Conservation (phyloP, 1,140 invertebrate genomes). For the Drosophila pruinosa region DNA sequence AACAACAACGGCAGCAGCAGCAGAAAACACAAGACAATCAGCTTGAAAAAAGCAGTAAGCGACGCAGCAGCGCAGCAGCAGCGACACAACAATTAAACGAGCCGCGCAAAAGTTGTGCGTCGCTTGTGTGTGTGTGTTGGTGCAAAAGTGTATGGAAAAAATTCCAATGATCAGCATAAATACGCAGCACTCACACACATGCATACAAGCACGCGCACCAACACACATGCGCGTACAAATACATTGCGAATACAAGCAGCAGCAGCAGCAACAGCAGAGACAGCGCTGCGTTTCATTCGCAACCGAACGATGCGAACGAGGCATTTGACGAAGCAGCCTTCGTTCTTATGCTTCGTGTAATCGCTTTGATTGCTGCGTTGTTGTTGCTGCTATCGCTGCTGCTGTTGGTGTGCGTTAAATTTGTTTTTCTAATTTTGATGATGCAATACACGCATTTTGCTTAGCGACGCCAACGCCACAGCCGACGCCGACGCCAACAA, state of each 20-base stretch:
- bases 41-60: constrained; percentile 42
- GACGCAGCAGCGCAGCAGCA: constrained; percentile 41
- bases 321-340: constrained; percentile 23
- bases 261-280: constrained; percentile 10
- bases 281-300: constrained; percentile 46
- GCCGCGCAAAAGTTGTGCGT: constrained; percentile 15
- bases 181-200: constrained; percentile 60
- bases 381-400: background rate
- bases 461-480: constrained; percentile 28
- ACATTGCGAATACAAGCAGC: constrained; percentile 28
- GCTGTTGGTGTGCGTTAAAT: constrained; percentile 41
- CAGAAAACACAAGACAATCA: constrained; percentile 13
- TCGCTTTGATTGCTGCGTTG: constrained; percentile 13
- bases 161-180: constrained; percentile 78
- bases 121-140: constrained; percentile 34
- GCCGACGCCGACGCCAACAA: background rate
- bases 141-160: constrained; percentile 67
- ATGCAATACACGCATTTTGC: constrained; percentile 76
- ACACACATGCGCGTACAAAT: constrained; percentile 13
- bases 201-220: constrained; percentile 19
- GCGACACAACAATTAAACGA: constrained; percentile 52
- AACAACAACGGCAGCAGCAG: constrained; percentile 37
- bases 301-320: constrained; percentile 24
- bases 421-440: constrained; percentile 79
- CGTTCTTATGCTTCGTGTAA: constrained; percentile 46